A percentile compares a stretch with the other conserved stretches of the same genome.
These are phyloP conservation scores for Leucozona laternaria DNA, from an alignment of 2,888 invertebrate species.

Conservation along the genomic window DNA sequence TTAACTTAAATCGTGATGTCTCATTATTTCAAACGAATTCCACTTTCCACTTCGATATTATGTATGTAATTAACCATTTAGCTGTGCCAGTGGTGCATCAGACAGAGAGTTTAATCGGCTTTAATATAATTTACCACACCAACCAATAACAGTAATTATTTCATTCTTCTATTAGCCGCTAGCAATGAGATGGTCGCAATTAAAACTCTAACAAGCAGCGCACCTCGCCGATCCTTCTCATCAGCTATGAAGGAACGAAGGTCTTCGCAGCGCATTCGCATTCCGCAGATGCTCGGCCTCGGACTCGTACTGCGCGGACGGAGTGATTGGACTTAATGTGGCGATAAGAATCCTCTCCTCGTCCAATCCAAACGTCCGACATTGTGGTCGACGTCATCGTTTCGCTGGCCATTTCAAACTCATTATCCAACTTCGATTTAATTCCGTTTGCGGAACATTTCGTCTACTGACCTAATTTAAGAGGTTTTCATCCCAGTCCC, in stretches of 20 bases:
- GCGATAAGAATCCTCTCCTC: constrained; percentile 56
- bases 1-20: neutral
- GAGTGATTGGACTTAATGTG: constrained; percentile 72
- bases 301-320: neutral
- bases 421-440: constrained; percentile 59
- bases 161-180: constrained; percentile 35
- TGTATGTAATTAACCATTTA: constrained; percentile 9
- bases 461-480: constrained; percentile 69
- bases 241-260: constrained; percentile 6
- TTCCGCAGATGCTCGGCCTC: constrained; percentile 33
- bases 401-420: constrained; percentile 41
- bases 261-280: constrained; percentile 16
- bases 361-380: neutral
- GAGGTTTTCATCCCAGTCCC: constrained; percentile 32
- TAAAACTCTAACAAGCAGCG: constrained; percentile 31
- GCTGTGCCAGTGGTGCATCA: neutral
- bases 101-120: constrained; percentile 10
- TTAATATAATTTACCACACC: constrained; percentile 37
- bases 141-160: constrained; percentile 53
- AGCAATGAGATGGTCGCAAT: constrained; percentile 22
- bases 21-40: constrained; percentile 14
- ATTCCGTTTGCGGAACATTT: constrained; percentile 71
- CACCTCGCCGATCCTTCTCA: constrained; percentile 1
- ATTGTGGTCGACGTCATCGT: neutral
- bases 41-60: constrained; percentile 44